A percentile compares a stretch with the other conserved stretches of the same genome.
phyloP scores from a whole-genome alignment of 2,797 vertebrate genomes.

The Eulemur coronatus region DNA sequence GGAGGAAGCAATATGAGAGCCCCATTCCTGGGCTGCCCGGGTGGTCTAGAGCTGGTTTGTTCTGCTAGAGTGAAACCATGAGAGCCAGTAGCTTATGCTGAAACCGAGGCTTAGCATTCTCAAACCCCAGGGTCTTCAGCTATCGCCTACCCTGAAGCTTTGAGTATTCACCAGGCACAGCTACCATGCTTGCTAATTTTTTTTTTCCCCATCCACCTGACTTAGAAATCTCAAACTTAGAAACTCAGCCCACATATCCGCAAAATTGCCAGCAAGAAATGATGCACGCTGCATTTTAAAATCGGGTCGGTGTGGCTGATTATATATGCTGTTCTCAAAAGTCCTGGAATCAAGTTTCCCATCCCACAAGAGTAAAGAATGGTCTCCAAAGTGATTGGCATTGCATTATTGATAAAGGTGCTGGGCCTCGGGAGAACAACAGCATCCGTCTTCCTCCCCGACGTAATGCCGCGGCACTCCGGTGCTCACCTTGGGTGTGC shows the following conservation, averaged over 20 bases:
- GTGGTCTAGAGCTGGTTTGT: background rate
- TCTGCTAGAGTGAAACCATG: background rate
- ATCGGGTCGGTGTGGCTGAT: constrained; percentile 54
- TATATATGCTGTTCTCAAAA: constrained; percentile 45
- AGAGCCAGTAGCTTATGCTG: too few relatives aligned
- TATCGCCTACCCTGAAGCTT: background rate
- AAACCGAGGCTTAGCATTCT: background rate
- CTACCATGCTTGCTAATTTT: background rate
- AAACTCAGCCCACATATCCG: background rate
- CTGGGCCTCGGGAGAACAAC: constrained; percentile 21
- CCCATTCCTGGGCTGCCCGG: background rate
- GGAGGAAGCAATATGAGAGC: too few relatives aligned
- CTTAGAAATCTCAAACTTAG: constrained; percentile 9
- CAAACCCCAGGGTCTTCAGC: background rate
- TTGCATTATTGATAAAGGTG: constrained; percentile 77
- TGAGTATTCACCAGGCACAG: background rate
- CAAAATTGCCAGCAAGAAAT: constrained; percentile 15
- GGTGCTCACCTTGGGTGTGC: constrained; percentile 70
- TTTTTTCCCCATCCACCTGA: background rate
- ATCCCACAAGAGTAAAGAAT: constrained; percentile 61
- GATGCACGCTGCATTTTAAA: background rate
- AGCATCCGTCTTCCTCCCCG: constrained; percentile 70
- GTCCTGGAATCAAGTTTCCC: constrained; percentile 57
- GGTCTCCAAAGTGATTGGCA: constrained; percentile 70
- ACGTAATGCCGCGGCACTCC: constrained; percentile 49